phyloP scores from a whole-genome alignment of 2,113 vertebrate genomes.

The Bubo blakistoni region DNA sequence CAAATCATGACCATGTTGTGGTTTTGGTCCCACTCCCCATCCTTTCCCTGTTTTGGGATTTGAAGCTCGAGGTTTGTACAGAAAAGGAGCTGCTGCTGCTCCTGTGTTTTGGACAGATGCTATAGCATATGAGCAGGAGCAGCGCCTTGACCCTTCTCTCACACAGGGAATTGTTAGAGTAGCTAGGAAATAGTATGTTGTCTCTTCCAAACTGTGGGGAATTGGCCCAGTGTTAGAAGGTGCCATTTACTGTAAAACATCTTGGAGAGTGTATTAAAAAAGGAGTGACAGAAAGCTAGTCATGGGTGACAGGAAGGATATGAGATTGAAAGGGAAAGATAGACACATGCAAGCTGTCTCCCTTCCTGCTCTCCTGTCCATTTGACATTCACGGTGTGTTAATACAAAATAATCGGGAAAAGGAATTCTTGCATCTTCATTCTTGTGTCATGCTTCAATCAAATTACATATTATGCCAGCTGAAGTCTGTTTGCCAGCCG shows the following conservation, averaged over 20 bases:
- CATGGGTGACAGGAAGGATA: neutral
- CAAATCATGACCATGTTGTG: conserved; percentile 32
- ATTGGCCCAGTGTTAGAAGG: neutral
- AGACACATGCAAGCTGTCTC: neutral
- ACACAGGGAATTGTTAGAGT: neutral
- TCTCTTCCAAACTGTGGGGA: neutral
- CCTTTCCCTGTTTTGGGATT: neutral
- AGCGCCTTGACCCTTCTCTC: neutral
- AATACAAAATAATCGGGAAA: neutral
- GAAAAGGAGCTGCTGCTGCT: neutral
- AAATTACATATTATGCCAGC: neutral
- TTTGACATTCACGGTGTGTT: neutral
- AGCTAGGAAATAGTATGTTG: neutral
- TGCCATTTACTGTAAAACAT: neutral
- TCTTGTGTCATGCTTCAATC: neutral
- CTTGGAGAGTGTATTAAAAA: neutral
- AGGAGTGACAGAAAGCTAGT: neutral
- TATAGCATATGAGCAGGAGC: neutral
- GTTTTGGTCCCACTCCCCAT: neutral
- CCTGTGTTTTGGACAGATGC: neutral
- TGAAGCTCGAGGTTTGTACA: neutral
- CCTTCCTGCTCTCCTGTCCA: neutral
- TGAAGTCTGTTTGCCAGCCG: neutral
- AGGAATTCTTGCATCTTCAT: neutral
- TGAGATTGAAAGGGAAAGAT: neutral